A percentile compares a stretch with the other conserved stretches of the same genome.
Conservation (phyloP, 2,113 vertebrate species). For the Atrichornis clamosus region DNA sequence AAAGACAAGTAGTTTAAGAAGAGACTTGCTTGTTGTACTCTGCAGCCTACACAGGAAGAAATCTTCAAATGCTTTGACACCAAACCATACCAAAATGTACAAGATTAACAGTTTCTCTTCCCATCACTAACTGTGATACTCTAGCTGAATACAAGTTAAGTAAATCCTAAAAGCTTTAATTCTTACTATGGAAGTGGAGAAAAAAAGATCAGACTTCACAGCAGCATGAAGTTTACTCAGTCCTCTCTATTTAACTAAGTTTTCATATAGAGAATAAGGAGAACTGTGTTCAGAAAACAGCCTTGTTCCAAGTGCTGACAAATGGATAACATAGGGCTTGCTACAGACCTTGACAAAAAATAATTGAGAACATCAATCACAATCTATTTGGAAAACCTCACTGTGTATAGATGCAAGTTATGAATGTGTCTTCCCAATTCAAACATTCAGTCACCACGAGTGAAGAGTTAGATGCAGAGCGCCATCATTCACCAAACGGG, state of each 20-base stretch:
- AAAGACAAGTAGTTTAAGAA: neutral
- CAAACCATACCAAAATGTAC: neutral
- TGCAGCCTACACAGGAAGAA: neutral
- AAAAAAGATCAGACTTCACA: neutral
- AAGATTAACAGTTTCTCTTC: neutral
- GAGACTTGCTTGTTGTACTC: neutral
- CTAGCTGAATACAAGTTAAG: neutral
- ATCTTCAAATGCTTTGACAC: neutral
- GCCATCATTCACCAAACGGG: accelerated
- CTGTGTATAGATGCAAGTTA: neutral
- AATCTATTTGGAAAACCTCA: neutral
- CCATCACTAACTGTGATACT: neutral
- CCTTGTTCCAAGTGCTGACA: neutral
- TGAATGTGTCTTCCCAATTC: neutral
- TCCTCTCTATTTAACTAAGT: neutral
- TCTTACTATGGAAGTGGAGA: neutral
- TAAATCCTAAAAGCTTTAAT: neutral
- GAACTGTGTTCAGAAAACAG: neutral
- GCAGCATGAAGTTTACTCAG: neutral
- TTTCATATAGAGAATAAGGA: neutral
- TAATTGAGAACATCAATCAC: neutral
- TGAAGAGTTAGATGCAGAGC: neutral
- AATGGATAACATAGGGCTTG: neutral
- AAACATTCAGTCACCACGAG: neutral
- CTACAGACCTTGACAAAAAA: neutral